Evolutionary conservation across 2,113 vertebrate genomes (phyloP).

Genomic region (Trochalopteron elliotii): DNA sequence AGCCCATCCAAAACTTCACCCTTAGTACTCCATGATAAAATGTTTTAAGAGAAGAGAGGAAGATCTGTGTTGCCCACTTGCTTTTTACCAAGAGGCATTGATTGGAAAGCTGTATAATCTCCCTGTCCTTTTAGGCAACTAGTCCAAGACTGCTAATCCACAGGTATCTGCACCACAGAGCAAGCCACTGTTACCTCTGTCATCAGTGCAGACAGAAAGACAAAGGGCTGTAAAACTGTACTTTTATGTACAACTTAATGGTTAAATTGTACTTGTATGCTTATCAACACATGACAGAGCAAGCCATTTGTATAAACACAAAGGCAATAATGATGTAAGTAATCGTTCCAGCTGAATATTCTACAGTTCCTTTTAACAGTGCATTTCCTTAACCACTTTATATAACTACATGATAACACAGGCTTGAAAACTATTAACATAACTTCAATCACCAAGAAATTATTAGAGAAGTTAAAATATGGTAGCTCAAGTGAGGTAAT

Average conservation of each 20-base stretch:
- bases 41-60: neutral
- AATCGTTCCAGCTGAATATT: neutral
- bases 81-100: neutral
- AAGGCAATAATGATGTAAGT: neutral
- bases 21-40: neutral
- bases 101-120: neutral
- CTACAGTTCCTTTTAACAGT: neutral
- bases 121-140: neutral
- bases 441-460: neutral
- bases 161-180: neutral
- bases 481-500: neutral
- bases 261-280: neutral
- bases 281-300: neutral
- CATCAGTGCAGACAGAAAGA: neutral
- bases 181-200: neutral
- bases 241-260: neutral
- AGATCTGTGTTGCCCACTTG: rapidly evolving
- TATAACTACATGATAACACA: neutral
- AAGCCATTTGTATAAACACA: neutral
- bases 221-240: neutral
- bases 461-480: neutral
- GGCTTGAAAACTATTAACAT: neutral
- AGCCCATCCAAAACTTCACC: neutral
- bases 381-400: neutral
- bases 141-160: neutral